These are phyloP conservation scores for Neomorphus geoffroyi DNA, from an alignment of 2,797 vertebrate genomes.

Conservation along the genomic window DNA sequence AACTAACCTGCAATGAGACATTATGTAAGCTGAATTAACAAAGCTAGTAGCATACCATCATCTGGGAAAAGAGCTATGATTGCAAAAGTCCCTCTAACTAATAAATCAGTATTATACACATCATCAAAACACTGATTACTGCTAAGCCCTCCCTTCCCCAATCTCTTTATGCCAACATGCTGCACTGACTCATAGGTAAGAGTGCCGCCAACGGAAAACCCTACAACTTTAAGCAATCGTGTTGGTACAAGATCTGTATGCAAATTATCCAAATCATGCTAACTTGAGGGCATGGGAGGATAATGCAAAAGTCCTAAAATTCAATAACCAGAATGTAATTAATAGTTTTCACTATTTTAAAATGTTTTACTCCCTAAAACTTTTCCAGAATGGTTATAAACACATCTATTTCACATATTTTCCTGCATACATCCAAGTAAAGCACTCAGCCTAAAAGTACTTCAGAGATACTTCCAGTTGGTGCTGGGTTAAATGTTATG, in stretches of 20 bases:
- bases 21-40: neutral
- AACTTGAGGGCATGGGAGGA: neutral
- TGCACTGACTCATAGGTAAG: neutral
- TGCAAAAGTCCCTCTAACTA: neutral
- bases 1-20: neutral
- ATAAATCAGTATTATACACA: neutral
- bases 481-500: neutral
- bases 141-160: neutral
- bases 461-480: neutral
- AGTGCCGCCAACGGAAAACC: conserved; percentile 21
- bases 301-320: neutral
- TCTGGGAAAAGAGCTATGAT: neutral
- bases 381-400: neutral
- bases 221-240: neutral
- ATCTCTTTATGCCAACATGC: fast-evolving
- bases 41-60: neutral
- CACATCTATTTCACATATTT: neutral
- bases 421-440: neutral
- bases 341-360: neutral
- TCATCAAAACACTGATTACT: neutral
- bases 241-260: neutral
- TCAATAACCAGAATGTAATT: neutral
- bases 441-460: neutral
- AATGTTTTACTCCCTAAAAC: neutral
- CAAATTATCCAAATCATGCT: neutral